Evolutionary conservation across 2,113 vertebrate species (phyloP).

Genomic region (Donacobius atricapilla): DNA sequence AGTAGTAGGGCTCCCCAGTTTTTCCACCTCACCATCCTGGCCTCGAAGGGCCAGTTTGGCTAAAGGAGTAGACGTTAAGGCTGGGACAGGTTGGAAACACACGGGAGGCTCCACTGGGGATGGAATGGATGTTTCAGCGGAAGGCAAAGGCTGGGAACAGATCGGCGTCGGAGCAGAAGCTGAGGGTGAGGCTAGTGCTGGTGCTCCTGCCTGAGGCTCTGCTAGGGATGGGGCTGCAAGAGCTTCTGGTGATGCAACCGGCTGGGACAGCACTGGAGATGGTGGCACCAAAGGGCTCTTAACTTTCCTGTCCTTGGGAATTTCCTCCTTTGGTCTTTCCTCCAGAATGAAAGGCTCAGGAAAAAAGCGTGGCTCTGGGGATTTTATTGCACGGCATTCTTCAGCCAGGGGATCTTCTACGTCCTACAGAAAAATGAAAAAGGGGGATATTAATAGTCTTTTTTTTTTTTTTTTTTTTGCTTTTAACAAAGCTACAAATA

Average conservation of each 20-base stretch:
- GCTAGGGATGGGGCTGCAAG: constrained; percentile 63
- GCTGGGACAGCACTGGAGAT: constrained; percentile 84
- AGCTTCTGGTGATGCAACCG: constrained; percentile 75
- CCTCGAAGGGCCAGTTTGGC: constrained; percentile 63
- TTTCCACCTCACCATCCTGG: constrained; percentile 44
- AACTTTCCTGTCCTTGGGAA: constrained; percentile 4
- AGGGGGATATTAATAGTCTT: not conserved
- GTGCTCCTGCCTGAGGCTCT: constrained; percentile 65
- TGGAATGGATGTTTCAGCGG: constrained; percentile 78
- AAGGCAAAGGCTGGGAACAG: constrained; percentile 87
- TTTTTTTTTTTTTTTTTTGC: too few species aligned
- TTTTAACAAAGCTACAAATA: not conserved
- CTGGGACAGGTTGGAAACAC: constrained; percentile 84
- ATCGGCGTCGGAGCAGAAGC: constrained; percentile 78
- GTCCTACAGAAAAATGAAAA: constrained; percentile 1
- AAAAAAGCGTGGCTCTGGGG: constrained; percentile 75
- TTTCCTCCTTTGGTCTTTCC: constrained; percentile 49
- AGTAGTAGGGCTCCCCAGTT: constrained; percentile 56
- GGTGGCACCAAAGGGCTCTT: constrained; percentile 20
- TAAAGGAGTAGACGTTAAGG: constrained; percentile 84
- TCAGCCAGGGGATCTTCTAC: not conserved
- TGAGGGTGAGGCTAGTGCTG: constrained; percentile 61
- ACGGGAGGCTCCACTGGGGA: constrained; percentile 83
- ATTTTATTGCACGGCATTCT: constrained; percentile 35
- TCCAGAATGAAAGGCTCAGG: constrained; percentile 72